phyloP scores from a whole-genome alignment of 53 echinoderm and acorn worm species.

The Paracentrotus lividus region DNA sequence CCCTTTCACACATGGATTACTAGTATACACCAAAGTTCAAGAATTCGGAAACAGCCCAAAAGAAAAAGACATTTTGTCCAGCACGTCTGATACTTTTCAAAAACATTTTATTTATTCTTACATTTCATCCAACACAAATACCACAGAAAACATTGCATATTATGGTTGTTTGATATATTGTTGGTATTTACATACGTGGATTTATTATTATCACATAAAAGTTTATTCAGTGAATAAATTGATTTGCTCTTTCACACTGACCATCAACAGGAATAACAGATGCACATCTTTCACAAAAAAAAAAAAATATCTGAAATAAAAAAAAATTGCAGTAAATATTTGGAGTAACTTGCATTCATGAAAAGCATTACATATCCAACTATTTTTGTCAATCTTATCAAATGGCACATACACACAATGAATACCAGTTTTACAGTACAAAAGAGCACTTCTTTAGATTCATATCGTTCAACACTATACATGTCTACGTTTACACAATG shows the following conservation, averaged over 20 bases:
- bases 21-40: too few relatives aligned
- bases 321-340: background rate
- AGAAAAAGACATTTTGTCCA: too few relatives aligned
- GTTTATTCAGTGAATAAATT: background rate
- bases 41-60: too few relatives aligned
- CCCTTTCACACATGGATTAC: too few relatives aligned
- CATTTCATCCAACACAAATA: slow-evolving; percentile 45
- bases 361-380: background rate
- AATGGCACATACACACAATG: background rate
- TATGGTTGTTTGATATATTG: slow-evolving; percentile 4
- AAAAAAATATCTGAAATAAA: too few relatives aligned
- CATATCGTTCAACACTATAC: background rate
- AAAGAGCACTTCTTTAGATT: background rate
- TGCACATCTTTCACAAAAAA: too few relatives aligned
- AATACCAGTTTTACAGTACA: background rate
- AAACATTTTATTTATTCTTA: slow-evolving; percentile 16
- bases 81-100: background rate
- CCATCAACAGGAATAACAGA: too few relatives aligned
- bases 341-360: background rate
- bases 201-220: background rate
- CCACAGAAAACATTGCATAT: slow-evolving; percentile 59
- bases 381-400: background rate
- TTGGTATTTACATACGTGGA: background rate
- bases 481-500: background rate
- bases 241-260: too few relatives aligned